Conservation (phyloP, 92 coral and sea anemone genomes). For the Phenganax subtilis region DNA sequence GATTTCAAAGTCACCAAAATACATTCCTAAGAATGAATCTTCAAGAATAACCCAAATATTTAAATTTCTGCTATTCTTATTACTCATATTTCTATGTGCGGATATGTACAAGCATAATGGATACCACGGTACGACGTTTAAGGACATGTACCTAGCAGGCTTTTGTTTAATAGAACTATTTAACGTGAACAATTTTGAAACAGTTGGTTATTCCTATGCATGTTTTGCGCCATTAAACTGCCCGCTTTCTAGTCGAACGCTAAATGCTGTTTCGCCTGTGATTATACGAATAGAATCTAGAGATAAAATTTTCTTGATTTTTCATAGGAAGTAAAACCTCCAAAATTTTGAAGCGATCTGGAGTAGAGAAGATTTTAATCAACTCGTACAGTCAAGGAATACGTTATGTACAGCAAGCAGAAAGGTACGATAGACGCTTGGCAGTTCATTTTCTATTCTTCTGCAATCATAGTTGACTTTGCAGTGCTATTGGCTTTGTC, state of each 20-base stretch:
- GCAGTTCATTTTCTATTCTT: not conserved
- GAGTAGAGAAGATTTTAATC: constrained; percentile 66
- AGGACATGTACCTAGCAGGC: not conserved
- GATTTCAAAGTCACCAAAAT: constrained; percentile 14
- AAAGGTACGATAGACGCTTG: constrained; percentile 4
- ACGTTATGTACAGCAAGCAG: constrained; percentile 2
- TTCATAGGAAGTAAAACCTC: constrained; percentile 80
- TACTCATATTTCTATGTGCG: constrained; percentile 52
- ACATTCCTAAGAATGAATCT: not conserved
- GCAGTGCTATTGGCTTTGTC: no score
- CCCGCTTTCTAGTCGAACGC: no score
- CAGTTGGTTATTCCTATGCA: no score
- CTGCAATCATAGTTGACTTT: not conserved
- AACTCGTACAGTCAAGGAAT: constrained; percentile 56
- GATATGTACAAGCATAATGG: constrained; percentile 86
- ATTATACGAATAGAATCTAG: no score
- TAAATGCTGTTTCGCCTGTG: no score
- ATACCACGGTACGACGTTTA: constrained; percentile 61
- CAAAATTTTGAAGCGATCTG: constrained; percentile 62
- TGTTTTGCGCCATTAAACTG: no score
- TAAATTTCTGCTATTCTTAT: constrained; percentile 63
- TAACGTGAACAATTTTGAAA: no score
- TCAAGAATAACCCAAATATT: constrained; percentile 43
- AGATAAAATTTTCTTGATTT: not conserved
- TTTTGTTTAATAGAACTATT: no score